phyloP scores from a whole-genome alignment of 2,888 invertebrate genomes.

The Cepaea hortensis region DNA sequence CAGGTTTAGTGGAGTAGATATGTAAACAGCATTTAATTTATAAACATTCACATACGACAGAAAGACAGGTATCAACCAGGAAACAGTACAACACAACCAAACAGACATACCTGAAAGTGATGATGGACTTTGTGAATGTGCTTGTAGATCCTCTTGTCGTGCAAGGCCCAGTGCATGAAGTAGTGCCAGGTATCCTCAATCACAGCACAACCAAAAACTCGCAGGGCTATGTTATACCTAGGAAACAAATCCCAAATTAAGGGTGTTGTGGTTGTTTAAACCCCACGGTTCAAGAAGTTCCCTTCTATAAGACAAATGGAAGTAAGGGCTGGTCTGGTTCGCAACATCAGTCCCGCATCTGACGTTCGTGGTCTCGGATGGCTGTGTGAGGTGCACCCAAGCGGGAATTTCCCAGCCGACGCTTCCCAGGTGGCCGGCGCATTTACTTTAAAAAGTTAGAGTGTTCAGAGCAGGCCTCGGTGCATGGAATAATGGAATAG shows the following conservation, averaged over 20 bases:
- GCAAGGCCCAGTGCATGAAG: slow-evolving; percentile 66
- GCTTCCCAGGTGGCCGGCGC: too few relatives aligned
- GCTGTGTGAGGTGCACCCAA: too few relatives aligned
- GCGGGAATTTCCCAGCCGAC: too few relatives aligned
- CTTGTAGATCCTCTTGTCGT: slow-evolving; percentile 68
- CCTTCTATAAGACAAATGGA: too few relatives aligned
- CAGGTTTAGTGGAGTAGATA: neutral
- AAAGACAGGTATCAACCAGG: too few relatives aligned
- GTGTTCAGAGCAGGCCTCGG: too few relatives aligned
- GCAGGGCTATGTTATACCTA: slow-evolving; percentile 48
- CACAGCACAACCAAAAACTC: slow-evolving; percentile 54
- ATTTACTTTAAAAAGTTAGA: too few relatives aligned
- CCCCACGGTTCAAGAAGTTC: neutral
- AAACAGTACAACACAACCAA: too few relatives aligned
- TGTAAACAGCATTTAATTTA: neutral
- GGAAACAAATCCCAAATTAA: neutral
- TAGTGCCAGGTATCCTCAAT: slow-evolving; percentile 74
- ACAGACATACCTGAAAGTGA: slow-evolving; percentile 58
- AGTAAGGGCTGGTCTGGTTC: too few relatives aligned
- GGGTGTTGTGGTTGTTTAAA: neutral
- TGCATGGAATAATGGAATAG: too few relatives aligned
- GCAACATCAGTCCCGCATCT: too few relatives aligned
- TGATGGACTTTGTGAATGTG: slow-evolving; percentile 72
- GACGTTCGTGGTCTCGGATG: too few relatives aligned
- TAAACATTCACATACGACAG: neutral